These are phyloP conservation scores for Conops quadrifasciatus DNA, from an alignment of 2,888 invertebrate genomes.

Conservation along the genomic window DNA sequence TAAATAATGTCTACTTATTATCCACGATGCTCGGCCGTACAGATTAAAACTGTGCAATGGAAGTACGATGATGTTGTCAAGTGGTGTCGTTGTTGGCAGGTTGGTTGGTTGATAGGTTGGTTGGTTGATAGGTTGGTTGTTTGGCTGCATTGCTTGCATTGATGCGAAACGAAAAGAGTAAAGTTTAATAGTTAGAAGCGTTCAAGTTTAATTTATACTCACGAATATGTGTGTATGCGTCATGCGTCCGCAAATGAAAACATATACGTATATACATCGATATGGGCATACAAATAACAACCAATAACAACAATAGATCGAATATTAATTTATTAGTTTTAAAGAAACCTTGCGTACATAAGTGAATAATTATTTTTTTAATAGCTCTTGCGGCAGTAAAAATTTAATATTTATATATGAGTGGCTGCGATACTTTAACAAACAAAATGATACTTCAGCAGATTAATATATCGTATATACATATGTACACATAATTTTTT, in stretches of 20 bases:
- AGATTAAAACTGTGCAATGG: not conserved
- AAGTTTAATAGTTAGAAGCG: no score
- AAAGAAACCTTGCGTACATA: no score
- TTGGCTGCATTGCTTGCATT: no score
- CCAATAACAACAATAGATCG: not conserved
- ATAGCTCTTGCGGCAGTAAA: not conserved
- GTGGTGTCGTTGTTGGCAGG: not conserved
- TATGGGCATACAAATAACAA: not conserved
- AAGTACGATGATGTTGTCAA: not conserved
- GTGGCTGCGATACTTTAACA: not conserved
- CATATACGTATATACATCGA: not conserved
- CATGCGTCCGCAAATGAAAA: not conserved
- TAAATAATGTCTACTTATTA: not conserved
- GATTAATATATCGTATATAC: not conserved
- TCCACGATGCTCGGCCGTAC: not conserved
- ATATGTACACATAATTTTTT: not conserved
- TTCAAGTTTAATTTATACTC: not conserved
- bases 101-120: not conserved
- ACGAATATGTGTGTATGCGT: not conserved
- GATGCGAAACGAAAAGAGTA: no score
- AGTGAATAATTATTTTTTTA: not conserved
- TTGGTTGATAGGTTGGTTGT: no score
- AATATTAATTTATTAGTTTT: conserved; percentile 13
- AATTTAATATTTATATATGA: not conserved
- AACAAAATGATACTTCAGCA: not conserved